Conservation (phyloP, 1,140 invertebrate species). For the Bombus consobrinus region DNA sequence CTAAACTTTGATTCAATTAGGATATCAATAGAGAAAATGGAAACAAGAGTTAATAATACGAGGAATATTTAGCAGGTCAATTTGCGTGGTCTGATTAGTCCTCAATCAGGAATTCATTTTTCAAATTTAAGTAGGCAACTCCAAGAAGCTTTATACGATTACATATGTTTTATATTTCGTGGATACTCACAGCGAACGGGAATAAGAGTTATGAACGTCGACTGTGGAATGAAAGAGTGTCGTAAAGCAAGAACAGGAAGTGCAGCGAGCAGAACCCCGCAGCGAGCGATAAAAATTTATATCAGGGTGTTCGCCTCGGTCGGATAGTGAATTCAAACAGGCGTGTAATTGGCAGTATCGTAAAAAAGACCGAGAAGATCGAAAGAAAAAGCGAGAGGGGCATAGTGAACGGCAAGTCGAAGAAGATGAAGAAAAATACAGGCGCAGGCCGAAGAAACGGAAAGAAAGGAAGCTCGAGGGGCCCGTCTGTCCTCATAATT, state of each 20-base stretch:
- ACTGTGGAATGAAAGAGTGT: slow-evolving; percentile 24
- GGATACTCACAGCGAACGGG: neutral
- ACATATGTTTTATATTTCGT: neutral
- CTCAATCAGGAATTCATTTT: neutral
- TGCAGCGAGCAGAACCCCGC: slow-evolving; percentile 53
- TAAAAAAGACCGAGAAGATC: slow-evolving; percentile 73
- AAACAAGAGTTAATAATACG: too few relatives aligned
- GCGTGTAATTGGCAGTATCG: slow-evolving; percentile 83
- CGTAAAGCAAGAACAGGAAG: slow-evolving; percentile 59
- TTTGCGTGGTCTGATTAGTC: neutral
- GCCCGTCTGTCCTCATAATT: slow-evolving; percentile 78
- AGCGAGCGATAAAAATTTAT: slow-evolving; percentile 79
- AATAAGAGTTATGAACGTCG: slow-evolving; percentile 46
- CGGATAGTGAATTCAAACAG: slow-evolving; percentile 82
- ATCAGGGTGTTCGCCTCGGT: slow-evolving; percentile 74
- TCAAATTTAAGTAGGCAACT: neutral
- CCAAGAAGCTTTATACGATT: neutral
- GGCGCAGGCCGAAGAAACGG: slow-evolving; percentile 60
- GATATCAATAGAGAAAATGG: too few relatives aligned
- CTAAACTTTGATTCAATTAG: too few relatives aligned
- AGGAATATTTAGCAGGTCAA: too few relatives aligned
- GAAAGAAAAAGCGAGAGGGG: slow-evolving; percentile 1
- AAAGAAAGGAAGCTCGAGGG: slow-evolving; percentile 59
- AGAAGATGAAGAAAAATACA: slow-evolving; percentile 49
- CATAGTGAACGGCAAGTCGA: neutral